These are phyloP conservation scores for Ardeotis arabs DNA, from an alignment of 2,113 vertebrate genomes.

Conservation along the genomic window DNA sequence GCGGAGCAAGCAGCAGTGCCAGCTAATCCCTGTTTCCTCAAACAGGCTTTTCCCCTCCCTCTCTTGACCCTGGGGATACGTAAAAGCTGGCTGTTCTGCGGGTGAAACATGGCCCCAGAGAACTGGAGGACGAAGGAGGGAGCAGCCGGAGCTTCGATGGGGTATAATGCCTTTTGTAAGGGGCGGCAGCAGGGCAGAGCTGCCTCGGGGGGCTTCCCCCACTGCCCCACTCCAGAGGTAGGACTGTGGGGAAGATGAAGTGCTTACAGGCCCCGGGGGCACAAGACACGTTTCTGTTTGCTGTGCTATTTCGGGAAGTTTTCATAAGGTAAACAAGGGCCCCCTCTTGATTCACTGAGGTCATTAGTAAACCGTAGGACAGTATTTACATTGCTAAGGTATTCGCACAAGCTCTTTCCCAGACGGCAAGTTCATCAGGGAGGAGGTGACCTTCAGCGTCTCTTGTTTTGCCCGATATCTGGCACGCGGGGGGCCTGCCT, in stretches of 20 bases:
- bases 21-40: neutral
- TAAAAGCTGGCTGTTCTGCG: neutral
- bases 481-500: neutral
- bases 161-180: neutral
- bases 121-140: neutral
- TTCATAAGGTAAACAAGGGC: constrained; percentile 33
- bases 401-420: neutral
- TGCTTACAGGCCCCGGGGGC: fast-evolving
- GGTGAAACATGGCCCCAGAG: neutral
- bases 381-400: constrained; percentile 49
- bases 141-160: neutral
- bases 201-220: fast-evolving
- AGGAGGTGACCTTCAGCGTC: constrained; percentile 43
- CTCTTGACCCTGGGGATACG: neutral
- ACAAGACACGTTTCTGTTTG: neutral
- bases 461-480: constrained; percentile 28
- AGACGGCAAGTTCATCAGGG: neutral
- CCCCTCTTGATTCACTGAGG: constrained; percentile 35
- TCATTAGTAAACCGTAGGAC: neutral
- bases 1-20: neutral
- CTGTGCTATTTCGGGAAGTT: neutral
- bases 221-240: neutral
- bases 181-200: neutral
- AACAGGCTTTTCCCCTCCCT: neutral
- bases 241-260: fast-evolving